These are phyloP conservation scores for Pyrgilauda ruficollis DNA, from an alignment of 2,113 vertebrate species.

Conservation along the genomic window DNA sequence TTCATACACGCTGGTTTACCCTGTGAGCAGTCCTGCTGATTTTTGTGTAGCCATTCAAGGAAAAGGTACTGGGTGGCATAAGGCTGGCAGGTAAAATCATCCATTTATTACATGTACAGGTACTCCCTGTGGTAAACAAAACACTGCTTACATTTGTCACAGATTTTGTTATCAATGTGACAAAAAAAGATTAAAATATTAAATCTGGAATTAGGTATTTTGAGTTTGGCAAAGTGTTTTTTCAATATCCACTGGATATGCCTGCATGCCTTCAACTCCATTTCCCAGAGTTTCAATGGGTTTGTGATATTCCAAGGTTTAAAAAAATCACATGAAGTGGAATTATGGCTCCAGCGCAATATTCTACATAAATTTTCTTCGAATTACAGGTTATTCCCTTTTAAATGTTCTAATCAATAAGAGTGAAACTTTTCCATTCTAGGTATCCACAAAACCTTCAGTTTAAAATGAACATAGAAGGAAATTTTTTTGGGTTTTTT, in stretches of 20 bases:
- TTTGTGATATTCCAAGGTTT: background rate
- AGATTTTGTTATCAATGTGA: background rate
- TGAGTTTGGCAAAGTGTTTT: background rate
- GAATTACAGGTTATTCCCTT: background rate
- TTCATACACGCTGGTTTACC: background rate
- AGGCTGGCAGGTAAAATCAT: background rate
- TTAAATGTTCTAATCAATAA: background rate
- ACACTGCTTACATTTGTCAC: background rate
- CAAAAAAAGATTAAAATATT: background rate
- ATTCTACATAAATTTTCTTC: background rate
- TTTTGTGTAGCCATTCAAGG: background rate
- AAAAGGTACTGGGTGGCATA: background rate
- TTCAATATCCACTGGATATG: background rate
- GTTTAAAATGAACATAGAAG: background rate
- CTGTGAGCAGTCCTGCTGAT: background rate
- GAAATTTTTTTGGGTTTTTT: rapidly evolving
- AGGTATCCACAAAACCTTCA: background rate
- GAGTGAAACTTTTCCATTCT: background rate
- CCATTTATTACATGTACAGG: background rate
- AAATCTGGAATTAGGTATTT: background rate
- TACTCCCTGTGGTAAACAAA: background rate
- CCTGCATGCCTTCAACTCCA: background rate
- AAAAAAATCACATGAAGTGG: background rate
- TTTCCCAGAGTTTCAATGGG: background rate
- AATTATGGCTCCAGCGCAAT: background rate